A percentile compares a stretch with the other conserved stretches of the same genome.
These are phyloP conservation scores for Volucella bombylans DNA, from an alignment of 2,888 invertebrate genomes.

Conservation along the genomic window DNA sequence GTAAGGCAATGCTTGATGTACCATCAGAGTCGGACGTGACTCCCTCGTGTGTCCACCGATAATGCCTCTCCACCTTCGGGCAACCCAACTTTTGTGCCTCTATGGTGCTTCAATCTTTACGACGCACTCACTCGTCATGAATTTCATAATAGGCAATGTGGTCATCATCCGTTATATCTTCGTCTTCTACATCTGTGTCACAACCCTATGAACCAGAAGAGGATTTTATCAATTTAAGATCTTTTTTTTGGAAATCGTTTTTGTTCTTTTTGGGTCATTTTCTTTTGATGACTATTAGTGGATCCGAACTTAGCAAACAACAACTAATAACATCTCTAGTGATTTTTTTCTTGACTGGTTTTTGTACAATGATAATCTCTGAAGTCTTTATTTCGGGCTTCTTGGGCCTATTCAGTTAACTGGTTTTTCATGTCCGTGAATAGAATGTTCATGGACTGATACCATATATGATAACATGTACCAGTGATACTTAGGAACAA, in stretches of 20 bases:
- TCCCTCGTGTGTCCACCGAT: not conserved
- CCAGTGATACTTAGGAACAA: too few species aligned
- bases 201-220: not conserved
- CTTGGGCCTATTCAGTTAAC: too few species aligned
- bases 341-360: too few species aligned
- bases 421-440: too few species aligned
- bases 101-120: not conserved
- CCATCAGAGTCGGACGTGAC: too few species aligned
- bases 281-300: too few species aligned
- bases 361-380: too few species aligned
- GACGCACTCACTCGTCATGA: not conserved
- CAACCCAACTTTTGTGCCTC: slow-evolving; percentile 1
- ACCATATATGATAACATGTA: too few species aligned
- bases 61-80: not conserved
- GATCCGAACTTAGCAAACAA: not conserved
- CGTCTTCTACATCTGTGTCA: slow-evolving; percentile 3
- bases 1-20: too few species aligned
- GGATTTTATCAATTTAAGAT: not conserved
- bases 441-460: too few species aligned
- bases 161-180: slow-evolving; percentile 3
- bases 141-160: not conserved
- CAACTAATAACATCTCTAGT: too few species aligned
- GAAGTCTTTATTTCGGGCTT: too few species aligned
- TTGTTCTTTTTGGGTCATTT: not conserved
- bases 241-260: not conserved